Base-by-base conservation (phyloP, 2,888 invertebrate species). In the Eretmocerus hayati region DNA sequence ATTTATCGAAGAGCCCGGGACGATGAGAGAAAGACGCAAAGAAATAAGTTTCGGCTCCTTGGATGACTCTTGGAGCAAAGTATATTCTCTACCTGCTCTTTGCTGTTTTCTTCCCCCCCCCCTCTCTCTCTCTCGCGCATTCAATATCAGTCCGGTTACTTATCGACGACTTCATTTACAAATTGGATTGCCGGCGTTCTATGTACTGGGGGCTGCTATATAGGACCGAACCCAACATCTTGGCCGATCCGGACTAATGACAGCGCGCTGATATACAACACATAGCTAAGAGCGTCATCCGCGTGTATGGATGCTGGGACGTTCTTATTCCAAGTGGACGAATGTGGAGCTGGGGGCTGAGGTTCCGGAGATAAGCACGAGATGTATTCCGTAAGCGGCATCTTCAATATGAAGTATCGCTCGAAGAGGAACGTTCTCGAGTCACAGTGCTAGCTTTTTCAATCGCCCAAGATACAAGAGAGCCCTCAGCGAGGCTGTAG, bases 91-190 rank as follows among this genome's bases (percentile, higher is more conserved):
- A 4, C 39, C 11, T 32, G 6, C 26, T 26, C 26, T 26, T 26
- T 26, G 26, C 26, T 11, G n/a, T n/a, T n/a, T n/a, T 11, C 26
- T 6, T 26, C 26, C 26, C 26, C 26, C 26, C 8, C 26, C 6
- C 26, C 26, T 45, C 13, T 19, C 41, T 2, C 4, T 23, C 26
- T 39, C 22, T 42, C 26, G 26, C 32, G 42, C 33, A 46, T 48
- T 56, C 56, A 58, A 55, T 58, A 56, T 39, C 39, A 23, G 20
- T 54, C 47, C 51, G 56, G 54, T 55, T 59, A 61, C 61, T 65
- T 61, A 65, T 65, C 62, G 58, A 63, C 59, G 57, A 57, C 62
- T 62, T 63, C 59, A 63, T 65, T 63, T 62, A 61, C 61, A 59
- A 63, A 62, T 63, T 63, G 60, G 56, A 58, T 61, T 62, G 59